Evolutionary conservation across 2,113 vertebrate species (phyloP).

Genomic region (Gymnogyps californianus): DNA sequence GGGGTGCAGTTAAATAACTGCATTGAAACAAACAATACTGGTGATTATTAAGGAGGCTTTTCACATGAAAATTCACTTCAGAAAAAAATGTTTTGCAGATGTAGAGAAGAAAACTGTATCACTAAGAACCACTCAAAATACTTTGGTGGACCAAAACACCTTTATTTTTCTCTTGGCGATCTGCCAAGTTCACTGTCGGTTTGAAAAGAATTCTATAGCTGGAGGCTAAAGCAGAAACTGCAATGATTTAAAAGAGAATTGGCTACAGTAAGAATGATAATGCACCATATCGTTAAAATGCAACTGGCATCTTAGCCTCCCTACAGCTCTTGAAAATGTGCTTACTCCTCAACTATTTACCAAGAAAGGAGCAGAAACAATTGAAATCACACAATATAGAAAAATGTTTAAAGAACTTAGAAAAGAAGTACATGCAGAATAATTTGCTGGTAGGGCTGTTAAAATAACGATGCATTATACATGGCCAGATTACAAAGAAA

Average conservation of each 20-base stretch:
- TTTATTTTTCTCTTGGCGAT: conserved; percentile 79
- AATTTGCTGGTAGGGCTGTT: conserved; percentile 65
- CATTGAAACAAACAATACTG: conserved; percentile 81
- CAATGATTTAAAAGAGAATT: conserved; percentile 90
- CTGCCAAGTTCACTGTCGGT: conserved; percentile 81
- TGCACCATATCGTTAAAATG: conserved; percentile 87
- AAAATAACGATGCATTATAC: conserved; percentile 61
- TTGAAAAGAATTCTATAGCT: conserved; percentile 88
- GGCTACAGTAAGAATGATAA: conserved; percentile 85
- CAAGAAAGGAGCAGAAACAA: conserved; percentile 76
- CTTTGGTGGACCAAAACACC: conserved; percentile 80
- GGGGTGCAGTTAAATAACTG: conserved; percentile 84
- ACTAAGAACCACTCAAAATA: conserved; percentile 82
- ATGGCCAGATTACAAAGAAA: conserved; percentile 43
- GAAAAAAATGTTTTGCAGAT: conserved; percentile 83
- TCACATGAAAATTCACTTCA: conserved; percentile 81
- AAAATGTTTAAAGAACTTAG: conserved; percentile 66
- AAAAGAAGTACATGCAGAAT: conserved; percentile 56
- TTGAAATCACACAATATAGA: conserved; percentile 73
- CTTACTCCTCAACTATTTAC: conserved; percentile 85
- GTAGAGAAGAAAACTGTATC: conserved; percentile 82
- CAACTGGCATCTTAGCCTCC: conserved; percentile 84
- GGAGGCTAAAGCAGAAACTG: conserved; percentile 81
- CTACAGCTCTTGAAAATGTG: conserved; percentile 80
- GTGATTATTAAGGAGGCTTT: conserved; percentile 81